Conservation (phyloP, 2,797 vertebrate genomes). For the Perodicticus potto region DNA sequence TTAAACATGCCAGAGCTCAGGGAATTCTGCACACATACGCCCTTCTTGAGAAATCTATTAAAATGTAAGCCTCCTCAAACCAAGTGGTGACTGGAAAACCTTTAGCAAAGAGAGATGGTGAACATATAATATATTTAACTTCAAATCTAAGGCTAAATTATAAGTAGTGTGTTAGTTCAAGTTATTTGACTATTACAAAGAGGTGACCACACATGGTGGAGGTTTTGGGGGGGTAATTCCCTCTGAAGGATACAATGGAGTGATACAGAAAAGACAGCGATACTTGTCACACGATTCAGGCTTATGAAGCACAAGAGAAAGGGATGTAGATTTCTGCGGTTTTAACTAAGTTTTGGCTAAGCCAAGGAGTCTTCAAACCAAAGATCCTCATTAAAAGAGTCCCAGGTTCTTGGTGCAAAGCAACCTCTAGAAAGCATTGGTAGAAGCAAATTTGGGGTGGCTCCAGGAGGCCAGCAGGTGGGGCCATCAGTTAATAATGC, state of each 20-base stretch:
- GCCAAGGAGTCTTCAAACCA: background rate
- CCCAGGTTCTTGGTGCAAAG: no score
- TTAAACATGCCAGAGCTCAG: background rate
- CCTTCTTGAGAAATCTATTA: background rate
- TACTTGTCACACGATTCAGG: background rate
- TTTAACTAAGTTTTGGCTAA: background rate
- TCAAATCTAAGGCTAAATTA: background rate
- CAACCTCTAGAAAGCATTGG: background rate
- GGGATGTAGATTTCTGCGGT: background rate
- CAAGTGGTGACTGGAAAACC: background rate
- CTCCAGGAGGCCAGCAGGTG: background rate
- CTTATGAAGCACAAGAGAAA: background rate
- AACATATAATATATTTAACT: background rate
- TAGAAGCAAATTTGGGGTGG: no score
- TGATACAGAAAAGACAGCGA: background rate
- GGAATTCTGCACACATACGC: background rate
- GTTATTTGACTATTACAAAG: background rate
- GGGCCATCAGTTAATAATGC: background rate
- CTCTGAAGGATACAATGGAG: background rate
- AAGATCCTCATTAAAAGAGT: background rate
- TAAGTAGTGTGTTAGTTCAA: background rate
- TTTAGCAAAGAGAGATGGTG: background rate
- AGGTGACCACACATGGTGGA: background rate
- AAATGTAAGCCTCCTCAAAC: background rate
- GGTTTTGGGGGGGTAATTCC: background rate